These are phyloP conservation scores for Atractosteus spatula DNA, from an alignment of 2,113 vertebrate species.

Conservation along the genomic window DNA sequence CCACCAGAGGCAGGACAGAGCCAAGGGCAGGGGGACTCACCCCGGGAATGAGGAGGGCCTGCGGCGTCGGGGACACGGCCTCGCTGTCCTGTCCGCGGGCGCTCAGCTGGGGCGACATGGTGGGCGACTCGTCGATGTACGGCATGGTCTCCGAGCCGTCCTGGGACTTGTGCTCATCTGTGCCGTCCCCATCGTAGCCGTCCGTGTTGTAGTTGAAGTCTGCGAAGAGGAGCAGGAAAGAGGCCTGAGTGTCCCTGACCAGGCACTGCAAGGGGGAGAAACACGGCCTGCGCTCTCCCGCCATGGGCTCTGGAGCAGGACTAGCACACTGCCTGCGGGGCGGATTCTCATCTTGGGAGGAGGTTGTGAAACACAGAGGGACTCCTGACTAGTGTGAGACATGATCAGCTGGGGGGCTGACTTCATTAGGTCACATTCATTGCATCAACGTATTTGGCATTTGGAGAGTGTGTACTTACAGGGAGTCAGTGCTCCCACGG, in stretches of 20 bases:
- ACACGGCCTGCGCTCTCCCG: not conserved
- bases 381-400: not conserved
- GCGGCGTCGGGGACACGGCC: conserved; percentile 73
- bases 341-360: not conserved
- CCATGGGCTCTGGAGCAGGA: not conserved
- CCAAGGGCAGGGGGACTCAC: conserved; percentile 58
- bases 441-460: too few relatives aligned
- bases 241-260: not conserved
- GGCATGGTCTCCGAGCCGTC: conserved; percentile 95
- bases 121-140: conserved; percentile 95
- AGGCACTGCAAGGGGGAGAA: not conserved
- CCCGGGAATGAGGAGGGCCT: conserved; percentile 75
- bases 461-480: too few relatives aligned
- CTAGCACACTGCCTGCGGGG: too few relatives aligned
- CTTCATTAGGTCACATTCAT: not conserved
- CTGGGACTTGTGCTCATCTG: conserved; percentile 88
- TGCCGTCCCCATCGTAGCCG: conserved; percentile 87
- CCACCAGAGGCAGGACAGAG: too few relatives aligned
- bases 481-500: too few relatives aligned
- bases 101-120: conserved; percentile 95
- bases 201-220: conserved; percentile 97
- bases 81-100: conserved; percentile 77
- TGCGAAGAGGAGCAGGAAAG: conserved; percentile 53
- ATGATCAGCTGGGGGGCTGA: not conserved
- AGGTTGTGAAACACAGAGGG: not conserved